Conservation (phyloP, 2,888 invertebrate genomes). For the Pediacus dermestoides region DNA sequence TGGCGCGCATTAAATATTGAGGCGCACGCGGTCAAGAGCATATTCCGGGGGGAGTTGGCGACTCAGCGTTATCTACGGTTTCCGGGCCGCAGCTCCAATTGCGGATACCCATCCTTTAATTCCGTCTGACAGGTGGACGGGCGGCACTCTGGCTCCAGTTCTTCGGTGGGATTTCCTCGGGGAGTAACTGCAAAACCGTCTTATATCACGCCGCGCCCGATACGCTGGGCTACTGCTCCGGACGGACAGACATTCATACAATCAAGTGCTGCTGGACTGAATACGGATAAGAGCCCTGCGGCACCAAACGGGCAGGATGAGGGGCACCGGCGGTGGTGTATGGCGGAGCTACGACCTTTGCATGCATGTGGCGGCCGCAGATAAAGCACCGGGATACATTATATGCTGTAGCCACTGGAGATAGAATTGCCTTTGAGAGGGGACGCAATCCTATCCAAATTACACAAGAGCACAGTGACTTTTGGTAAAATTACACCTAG, state of each 20-base stretch:
- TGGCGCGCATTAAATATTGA: constrained; percentile 47
- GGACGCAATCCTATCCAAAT: no score
- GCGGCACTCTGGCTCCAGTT: constrained; percentile 33
- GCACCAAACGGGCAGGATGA: no score
- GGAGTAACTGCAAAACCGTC: constrained; percentile 42
- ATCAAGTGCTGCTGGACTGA: constrained; percentile 20
- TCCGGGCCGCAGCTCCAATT: constrained; percentile 41
- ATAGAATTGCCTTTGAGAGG: constrained; percentile 37
- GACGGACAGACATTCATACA: constrained; percentile 17
- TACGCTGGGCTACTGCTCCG: constrained; percentile 40
- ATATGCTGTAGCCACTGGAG: constrained; percentile 39
- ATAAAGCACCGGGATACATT: constrained; percentile 43
- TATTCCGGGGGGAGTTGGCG: constrained; percentile 39
- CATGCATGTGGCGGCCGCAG: constrained; percentile 44
- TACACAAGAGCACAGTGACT: no score
- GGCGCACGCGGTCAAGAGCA: constrained; percentile 40
- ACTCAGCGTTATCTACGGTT: constrained; percentile 47
- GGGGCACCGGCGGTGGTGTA: constrained; percentile 48
- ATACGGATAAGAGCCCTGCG: constrained; percentile 56
- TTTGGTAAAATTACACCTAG: no score
- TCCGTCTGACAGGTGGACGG: constrained; percentile 56
- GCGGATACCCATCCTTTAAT: constrained; percentile 55
- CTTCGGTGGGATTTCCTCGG: constrained; percentile 45
- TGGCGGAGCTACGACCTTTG: constrained; percentile 54
- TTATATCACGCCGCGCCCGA: constrained; percentile 43